phyloP scores from a whole-genome alignment of 1,140 invertebrate genomes.

The Bombus haemorrhoidalis region DNA sequence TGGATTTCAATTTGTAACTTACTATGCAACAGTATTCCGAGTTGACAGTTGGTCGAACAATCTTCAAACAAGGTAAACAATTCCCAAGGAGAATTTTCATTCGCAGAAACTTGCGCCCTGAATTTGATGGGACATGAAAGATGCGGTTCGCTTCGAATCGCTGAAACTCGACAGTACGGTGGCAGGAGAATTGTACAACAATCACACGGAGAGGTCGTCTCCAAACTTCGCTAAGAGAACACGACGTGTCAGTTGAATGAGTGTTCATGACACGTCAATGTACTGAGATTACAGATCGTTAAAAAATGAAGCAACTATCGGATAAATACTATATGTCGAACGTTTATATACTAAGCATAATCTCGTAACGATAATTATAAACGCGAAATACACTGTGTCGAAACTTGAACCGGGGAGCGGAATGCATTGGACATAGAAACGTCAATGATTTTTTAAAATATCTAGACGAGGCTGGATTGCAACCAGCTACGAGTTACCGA shows the following conservation, averaged over 20 bases:
- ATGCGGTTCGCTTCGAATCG: constrained; percentile 12
- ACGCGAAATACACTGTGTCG: not conserved
- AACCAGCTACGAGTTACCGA: not conserved
- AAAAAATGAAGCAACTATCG: not conserved
- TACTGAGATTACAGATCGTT: not conserved
- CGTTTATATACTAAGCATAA: constrained; percentile 35
- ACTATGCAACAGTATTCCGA: too few species aligned
- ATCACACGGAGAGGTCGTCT: not conserved
- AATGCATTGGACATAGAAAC: not conserved
- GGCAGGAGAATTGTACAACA: not conserved
- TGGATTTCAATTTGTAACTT: not conserved
- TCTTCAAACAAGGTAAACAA: not conserved
- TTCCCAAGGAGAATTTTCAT: constrained; percentile 10
- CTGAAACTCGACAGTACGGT: not conserved
- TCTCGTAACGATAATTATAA: not conserved
- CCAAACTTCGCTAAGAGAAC: not conserved
- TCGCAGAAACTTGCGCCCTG: not conserved
- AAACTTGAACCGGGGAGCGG: not conserved
- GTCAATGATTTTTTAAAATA: not conserved
- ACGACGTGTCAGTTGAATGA: not conserved
- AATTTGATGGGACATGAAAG: constrained; percentile 15
- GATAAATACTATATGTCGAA: not conserved
- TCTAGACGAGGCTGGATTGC: not conserved
- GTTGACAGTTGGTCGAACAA: not conserved
- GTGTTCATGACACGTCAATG: not conserved